Base-by-base conservation (phyloP, 2,113 vertebrate species). In the Stictonetta naevosa region DNA sequence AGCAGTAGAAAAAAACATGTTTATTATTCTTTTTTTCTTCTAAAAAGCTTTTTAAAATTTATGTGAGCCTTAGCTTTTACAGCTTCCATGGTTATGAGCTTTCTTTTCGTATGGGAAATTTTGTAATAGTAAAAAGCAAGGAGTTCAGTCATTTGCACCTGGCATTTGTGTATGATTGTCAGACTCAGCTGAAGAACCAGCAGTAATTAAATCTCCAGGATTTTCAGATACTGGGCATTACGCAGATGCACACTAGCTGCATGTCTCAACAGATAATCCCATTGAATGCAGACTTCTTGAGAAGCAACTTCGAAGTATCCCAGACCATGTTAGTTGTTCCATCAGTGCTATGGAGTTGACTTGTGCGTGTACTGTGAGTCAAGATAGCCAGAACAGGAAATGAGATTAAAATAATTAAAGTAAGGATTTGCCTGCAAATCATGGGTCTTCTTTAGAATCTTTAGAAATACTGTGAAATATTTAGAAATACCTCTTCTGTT, bases 291-390 rank as follows among this genome's bases (percentile, higher is more conserved):
- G 75, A 26, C 18, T 14, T 40, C 9, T 33, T 10, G n/a, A 12
- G 68, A n/a, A 81, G 79, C 60, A 59, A 21, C 63, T 28, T 20
- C 8, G 11, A 42, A 20, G 19, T 21, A 13, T 58, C 66, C 86
- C 52, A 29, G n/a, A 13, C 7, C 0, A 0, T 1, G 11, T 28
- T 18, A 22, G 21, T n/a, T 44, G 3, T 69, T 66, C 7, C 14
- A 0, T 25, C 2, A 2, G n/a, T 72, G 77, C 58, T 40, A 29
- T 38, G 56, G 12, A 12, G 8, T 33, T 55, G 33, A 68, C 16
- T 29, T 69, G 23, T 52, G 38, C 19, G 0, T 8, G 42, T 20
- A 13, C 36, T 10, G 0, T 8, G 52, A 66, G 64, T 40, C 40
- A 34, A 29, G 48, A 13, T 12, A 68, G 42, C 28, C 55, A 44